A percentile compares a stretch with the other conserved stretches of the same genome.
These are phyloP conservation scores for Epinephelus coioides DNA, from an alignment of 2,797 vertebrate genomes.

Conservation along the genomic window DNA sequence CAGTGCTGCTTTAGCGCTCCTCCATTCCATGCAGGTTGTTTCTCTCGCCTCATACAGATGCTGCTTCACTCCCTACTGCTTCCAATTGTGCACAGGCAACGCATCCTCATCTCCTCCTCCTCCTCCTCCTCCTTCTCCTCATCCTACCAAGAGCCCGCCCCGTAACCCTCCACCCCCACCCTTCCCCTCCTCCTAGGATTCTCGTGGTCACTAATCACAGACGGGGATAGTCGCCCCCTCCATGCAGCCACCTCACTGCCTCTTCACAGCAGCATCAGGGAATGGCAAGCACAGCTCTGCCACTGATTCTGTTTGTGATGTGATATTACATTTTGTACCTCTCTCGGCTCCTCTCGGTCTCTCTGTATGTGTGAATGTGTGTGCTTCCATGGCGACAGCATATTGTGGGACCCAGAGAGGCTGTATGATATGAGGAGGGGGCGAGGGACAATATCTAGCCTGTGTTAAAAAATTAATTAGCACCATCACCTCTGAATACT, in stretches of 20 bases:
- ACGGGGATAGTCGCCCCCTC: conserved; percentile 18
- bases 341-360: neutral
- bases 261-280: conserved; percentile 29
- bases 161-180: conserved; percentile 16
- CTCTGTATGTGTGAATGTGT: neutral
- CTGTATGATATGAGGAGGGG: neutral
- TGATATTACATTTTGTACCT: conserved; percentile 13
- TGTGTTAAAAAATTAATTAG: conserved; percentile 13
- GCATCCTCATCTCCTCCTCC: conserved; percentile 54
- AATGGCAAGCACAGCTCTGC: conserved; percentile 24
- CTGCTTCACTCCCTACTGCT: conserved; percentile 65
- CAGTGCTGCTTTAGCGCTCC: conserved; percentile 56
- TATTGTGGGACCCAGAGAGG: conserved; percentile 12
- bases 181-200: conserved; percentile 36
- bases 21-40: conserved; percentile 73
- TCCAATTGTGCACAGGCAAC: conserved; percentile 73
- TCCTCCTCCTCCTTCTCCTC: conserved; percentile 46
- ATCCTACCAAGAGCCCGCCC: conserved; percentile 60
- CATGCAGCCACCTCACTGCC: conserved; percentile 1
- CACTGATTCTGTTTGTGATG: conserved; percentile 15
- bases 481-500: neutral
- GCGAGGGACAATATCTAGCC: neutral
- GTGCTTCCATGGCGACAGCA: conserved; percentile 49
- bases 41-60: conserved; percentile 64
- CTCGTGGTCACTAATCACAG: conserved; percentile 55